These are phyloP conservation scores for Acheta domesticus DNA, from an alignment of 2,888 invertebrate species.

Conservation along the genomic window DNA sequence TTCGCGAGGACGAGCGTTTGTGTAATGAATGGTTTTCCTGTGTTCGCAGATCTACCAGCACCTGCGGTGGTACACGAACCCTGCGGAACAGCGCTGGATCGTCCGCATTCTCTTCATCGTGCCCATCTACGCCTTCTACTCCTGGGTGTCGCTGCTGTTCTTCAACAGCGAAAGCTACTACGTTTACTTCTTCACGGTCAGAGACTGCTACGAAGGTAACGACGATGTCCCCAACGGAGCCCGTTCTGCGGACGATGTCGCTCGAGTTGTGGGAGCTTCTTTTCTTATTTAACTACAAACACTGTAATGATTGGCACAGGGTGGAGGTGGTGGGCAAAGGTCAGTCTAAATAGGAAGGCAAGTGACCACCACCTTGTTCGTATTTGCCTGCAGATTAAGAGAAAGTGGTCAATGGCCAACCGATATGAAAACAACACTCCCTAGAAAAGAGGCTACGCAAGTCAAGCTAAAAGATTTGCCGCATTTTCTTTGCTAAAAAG, in stretches of 20 bases:
- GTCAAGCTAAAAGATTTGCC: too few species aligned
- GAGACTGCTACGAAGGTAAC: slow-evolving; percentile 98
- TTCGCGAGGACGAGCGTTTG: too few species aligned
- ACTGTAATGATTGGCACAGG: neutral
- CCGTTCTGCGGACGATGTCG: too few species aligned
- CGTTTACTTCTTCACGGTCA: slow-evolving; percentile 97
- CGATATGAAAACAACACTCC: too few species aligned
- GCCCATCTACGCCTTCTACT: slow-evolving; percentile 97
- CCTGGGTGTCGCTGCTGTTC: slow-evolving; percentile 96
- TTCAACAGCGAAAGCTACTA: slow-evolving; percentile 97
- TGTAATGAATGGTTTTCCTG: too few species aligned
- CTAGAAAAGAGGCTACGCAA: too few species aligned
- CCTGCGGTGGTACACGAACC: slow-evolving; percentile 97
- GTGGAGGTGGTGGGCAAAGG: too few species aligned
- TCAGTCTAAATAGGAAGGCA: too few species aligned
- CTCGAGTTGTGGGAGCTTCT: neutral
- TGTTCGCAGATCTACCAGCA: slow-evolving; percentile 89
- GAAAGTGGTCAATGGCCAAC: too few species aligned
- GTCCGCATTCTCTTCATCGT: slow-evolving; percentile 98
- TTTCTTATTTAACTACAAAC: neutral
- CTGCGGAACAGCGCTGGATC: slow-evolving; percentile 98
- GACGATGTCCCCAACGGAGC: slow-evolving; percentile 27
- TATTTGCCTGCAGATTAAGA: too few species aligned
- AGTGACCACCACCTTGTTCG: too few species aligned
- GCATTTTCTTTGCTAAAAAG: too few species aligned